phyloP scores from a whole-genome alignment of 2,797 vertebrate genomes.

The Ceyx erithaca region DNA sequence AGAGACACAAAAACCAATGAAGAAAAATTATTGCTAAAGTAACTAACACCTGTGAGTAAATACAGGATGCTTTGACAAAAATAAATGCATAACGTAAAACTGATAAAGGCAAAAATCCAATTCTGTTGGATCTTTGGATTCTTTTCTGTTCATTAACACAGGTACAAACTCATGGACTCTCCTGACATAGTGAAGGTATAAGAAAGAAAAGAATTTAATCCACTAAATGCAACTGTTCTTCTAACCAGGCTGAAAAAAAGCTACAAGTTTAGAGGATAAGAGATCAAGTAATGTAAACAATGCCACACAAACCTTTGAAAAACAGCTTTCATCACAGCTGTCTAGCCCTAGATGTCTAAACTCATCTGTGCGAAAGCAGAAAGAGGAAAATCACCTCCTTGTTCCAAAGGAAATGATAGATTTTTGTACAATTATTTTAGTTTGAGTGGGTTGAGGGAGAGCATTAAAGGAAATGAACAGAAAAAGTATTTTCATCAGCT shows the following conservation, averaged over 20 bases:
- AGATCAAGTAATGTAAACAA: background rate
- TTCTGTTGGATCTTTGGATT: background rate
- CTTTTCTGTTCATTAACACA: background rate
- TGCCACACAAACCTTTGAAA: slow-evolving; percentile 13
- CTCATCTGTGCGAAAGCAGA: background rate
- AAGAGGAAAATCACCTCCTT: slow-evolving; percentile 31
- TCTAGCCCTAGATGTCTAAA: slow-evolving; percentile 19
- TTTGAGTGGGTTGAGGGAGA: slow-evolving; percentile 25
- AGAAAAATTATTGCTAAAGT: background rate
- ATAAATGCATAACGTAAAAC: background rate
- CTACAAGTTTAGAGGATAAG: background rate
- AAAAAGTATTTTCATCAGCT: slow-evolving; percentile 46
- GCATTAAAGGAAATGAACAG: slow-evolving; percentile 39
- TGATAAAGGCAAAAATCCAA: background rate
- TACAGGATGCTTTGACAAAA: background rate
- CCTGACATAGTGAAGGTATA: background rate
- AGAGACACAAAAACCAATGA: slow-evolving; percentile 18
- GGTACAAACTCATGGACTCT: background rate
- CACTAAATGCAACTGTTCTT: background rate
- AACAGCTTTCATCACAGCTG: slow-evolving; percentile 5
- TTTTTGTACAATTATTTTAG: slow-evolving; percentile 48
- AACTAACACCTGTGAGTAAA: slow-evolving; percentile 13
- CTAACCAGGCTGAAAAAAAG: background rate
- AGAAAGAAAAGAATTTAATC: background rate
- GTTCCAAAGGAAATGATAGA: slow-evolving; percentile 21